Percentiles rank a stretch among this genome's conserved stretches.
These are phyloP conservation scores for Orthosia gothica DNA, from an alignment of 2,888 invertebrate species.

Conservation along the genomic window DNA sequence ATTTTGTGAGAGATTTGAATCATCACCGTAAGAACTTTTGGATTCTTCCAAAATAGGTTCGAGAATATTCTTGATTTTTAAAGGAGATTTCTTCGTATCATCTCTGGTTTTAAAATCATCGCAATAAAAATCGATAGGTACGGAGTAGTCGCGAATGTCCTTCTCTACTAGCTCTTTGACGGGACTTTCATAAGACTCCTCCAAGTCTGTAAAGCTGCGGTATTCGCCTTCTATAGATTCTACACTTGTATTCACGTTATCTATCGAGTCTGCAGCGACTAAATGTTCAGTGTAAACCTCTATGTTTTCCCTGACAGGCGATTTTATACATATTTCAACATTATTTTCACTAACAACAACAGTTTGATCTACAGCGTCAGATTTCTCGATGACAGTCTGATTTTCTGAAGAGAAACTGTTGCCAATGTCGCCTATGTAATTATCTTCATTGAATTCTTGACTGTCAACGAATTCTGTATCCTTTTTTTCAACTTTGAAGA, in stretches of 20 bases:
- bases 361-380: conserved; percentile 36
- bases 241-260: conserved; percentile 71
- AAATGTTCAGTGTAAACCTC: conserved; percentile 70
- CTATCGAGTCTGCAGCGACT: conserved; percentile 59
- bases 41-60: conserved; percentile 90
- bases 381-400: conserved; percentile 79
- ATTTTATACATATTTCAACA: conserved; percentile 29
- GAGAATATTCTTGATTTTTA: conserved; percentile 75
- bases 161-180: conserved; percentile 87
- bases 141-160: conserved; percentile 89
- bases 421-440: conserved; percentile 82
- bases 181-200: conserved; percentile 86
- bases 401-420: conserved; percentile 82
- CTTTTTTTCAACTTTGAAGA: conserved; percentile 75
- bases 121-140: conserved; percentile 87
- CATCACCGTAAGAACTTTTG: conserved; percentile 84
- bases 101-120: conserved; percentile 81
- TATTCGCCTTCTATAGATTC: conserved; percentile 86
- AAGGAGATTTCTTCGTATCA: conserved; percentile 78
- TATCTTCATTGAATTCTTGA: conserved; percentile 88
- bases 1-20: conserved; percentile 74
- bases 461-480: conserved; percentile 84
- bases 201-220: conserved; percentile 87
- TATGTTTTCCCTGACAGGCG: conserved; percentile 28
- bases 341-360: conserved; percentile 30